Conservation (phyloP, 2,888 invertebrate genomes). For the Plagodis dolabraria region DNA sequence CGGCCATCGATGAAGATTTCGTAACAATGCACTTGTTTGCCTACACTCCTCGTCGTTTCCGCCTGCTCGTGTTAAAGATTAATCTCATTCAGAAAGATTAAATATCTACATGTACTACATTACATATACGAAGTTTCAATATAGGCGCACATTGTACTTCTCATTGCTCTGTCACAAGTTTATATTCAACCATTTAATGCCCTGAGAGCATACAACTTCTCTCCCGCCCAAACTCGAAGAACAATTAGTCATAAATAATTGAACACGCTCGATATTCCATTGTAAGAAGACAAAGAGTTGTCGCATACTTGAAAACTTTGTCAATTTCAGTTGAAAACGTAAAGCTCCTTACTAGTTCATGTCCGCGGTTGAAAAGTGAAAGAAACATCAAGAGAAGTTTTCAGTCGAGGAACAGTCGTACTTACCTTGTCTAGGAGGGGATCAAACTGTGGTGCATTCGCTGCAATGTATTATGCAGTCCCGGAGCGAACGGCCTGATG, state of each 20-base stretch:
- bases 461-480: conserved; percentile 83
- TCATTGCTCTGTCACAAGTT: conserved; percentile 47
- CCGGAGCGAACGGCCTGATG: conserved; percentile 62
- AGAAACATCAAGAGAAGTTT: conserved; percentile 78
- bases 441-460: conserved; percentile 83
- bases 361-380: conserved; percentile 75
- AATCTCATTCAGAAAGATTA: too few species aligned
- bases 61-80: too few species aligned
- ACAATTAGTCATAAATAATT: conserved; percentile 78
- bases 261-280: conserved; percentile 73
- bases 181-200: conserved; percentile 47
- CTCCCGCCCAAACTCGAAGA: conserved; percentile 57
- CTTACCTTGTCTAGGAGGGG: conserved; percentile 82
- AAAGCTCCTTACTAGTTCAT: conserved; percentile 74
- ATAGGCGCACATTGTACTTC: conserved; percentile 35
- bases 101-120: too few species aligned
- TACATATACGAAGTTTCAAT: conserved; percentile 29
- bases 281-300: conserved; percentile 75
- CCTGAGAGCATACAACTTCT: conserved; percentile 43
- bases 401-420: conserved; percentile 68
- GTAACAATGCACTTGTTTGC: too few species aligned
- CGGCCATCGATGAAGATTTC: too few species aligned
- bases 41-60: too few species aligned
- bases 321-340: conserved; percentile 74
- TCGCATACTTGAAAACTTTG: conserved; percentile 73